phyloP scores from a whole-genome alignment of 2,113 vertebrate species.

The Columba livia region DNA sequence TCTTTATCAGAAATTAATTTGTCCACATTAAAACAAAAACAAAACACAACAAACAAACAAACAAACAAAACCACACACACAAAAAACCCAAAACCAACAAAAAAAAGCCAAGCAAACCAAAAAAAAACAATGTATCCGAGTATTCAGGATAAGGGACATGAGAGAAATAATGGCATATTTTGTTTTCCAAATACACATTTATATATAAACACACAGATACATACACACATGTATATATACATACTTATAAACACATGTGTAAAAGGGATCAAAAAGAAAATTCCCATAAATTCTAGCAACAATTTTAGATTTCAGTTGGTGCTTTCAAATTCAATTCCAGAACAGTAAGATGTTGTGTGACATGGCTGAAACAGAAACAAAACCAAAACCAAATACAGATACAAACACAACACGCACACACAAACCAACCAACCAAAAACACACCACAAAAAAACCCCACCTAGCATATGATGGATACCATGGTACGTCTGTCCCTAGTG shows the following conservation, averaged over 20 bases:
- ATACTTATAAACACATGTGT: rapidly evolving
- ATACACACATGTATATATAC: not conserved
- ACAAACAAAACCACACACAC: too few species aligned
- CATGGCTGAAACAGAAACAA: not conserved
- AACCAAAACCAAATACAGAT: too few species aligned
- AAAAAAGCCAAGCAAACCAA: not conserved
- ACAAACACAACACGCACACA: too few species aligned
- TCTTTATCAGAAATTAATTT: not conserved
- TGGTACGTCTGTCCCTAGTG: not conserved
- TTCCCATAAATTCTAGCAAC: not conserved
- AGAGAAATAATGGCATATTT: not conserved
- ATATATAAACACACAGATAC: not conserved
- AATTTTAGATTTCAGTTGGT: not conserved
- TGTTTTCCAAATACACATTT: not conserved
- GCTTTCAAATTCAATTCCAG: not conserved
- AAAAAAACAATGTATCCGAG: not conserved
- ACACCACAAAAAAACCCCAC: not conserved
- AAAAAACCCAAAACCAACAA: too few species aligned
- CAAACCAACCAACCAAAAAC: too few species aligned
- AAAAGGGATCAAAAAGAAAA: not conserved
- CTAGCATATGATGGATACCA: not conserved
- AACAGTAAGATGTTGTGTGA: not conserved
- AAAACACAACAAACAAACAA: too few species aligned
- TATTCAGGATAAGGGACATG: not conserved
- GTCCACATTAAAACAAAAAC: not conserved